Conservation (phyloP, 30 jellyfish, hydroid and myxozoan species). For the Aurelia aurita complex sp. Pacific region DNA sequence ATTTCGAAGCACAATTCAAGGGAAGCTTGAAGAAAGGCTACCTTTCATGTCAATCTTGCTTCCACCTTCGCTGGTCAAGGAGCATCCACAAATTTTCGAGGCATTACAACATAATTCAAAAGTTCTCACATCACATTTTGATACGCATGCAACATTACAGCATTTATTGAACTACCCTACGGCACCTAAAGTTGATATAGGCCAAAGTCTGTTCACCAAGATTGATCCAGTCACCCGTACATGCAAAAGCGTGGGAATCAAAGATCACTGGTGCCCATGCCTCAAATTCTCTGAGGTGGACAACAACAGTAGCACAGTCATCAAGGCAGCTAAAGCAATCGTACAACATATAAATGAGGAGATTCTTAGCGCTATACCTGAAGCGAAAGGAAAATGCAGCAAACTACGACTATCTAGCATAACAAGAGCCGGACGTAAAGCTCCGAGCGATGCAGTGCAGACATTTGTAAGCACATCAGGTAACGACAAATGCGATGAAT, state of each 20-base stretch:
- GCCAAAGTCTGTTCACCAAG: slow-evolving; percentile 72
- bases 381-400: slow-evolving; percentile 30
- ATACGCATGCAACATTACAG: slow-evolving; percentile 69
- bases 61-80: slow-evolving; percentile 54
- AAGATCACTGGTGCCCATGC: slow-evolving; percentile 91
- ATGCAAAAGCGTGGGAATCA: slow-evolving; percentile 73
- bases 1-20: slow-evolving; percentile 69
- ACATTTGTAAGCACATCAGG: slow-evolving; percentile 23
- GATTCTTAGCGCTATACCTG: slow-evolving; percentile 16
- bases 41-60: slow-evolving; percentile 75
- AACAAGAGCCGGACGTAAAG: slow-evolving; percentile 41
- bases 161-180: slow-evolving; percentile 61
- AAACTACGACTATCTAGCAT: slow-evolving; percentile 12
- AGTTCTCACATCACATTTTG: slow-evolving; percentile 80
- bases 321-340: slow-evolving; percentile 36
- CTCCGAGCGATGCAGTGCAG: slow-evolving; percentile 54
- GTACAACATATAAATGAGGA: slow-evolving; percentile 42
- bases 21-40: slow-evolving; percentile 82
- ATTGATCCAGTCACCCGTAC: slow-evolving; percentile 62
- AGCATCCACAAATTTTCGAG: slow-evolving; percentile 28
- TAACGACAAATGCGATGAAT: slow-evolving; percentile 60
- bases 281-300: slow-evolving; percentile 29
- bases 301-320: slow-evolving; percentile 12
- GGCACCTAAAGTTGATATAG: slow-evolving; percentile 13
- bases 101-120: slow-evolving; percentile 60